phyloP scores from a whole-genome alignment of 2,797 vertebrate species.

The Brachyalestes nurse region DNA sequence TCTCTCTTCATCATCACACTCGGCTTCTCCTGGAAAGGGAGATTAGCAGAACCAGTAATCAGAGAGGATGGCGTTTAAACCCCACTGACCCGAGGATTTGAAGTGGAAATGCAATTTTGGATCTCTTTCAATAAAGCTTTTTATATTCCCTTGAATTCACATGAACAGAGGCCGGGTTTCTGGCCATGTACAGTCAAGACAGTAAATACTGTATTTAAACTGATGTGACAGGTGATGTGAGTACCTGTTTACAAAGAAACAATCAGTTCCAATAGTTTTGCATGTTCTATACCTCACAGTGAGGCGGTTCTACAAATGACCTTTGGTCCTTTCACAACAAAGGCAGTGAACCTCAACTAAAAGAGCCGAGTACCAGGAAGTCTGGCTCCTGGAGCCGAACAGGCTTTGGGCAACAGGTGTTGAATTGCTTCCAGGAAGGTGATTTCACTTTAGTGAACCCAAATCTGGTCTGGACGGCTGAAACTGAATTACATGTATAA shows the following conservation, averaged over 20 bases:
- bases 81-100: constrained; percentile 16
- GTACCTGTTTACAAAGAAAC: background rate
- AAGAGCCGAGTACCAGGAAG: constrained; percentile 3
- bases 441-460: background rate
- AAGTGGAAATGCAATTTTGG: constrained; percentile 25
- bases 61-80: background rate
- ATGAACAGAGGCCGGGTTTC: constrained; percentile 15
- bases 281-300: background rate
- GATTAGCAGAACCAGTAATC: background rate
- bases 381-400: constrained; percentile 9
- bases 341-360: constrained; percentile 6
- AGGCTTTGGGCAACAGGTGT: constrained; percentile 19
- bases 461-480: background rate
- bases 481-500: background rate
- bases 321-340: background rate
- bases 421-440: constrained; percentile 12
- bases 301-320: background rate
- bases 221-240: background rate
- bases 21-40: background rate
- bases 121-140: constrained; percentile 22
- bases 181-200: too few relatives aligned
- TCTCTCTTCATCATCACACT: constrained; percentile 4
- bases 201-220: background rate
- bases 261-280: background rate
- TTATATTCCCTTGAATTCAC: constrained; percentile 22